A percentile compares a stretch with the other conserved stretches of the same genome.
Evolutionary conservation across 1,140 invertebrate genomes (phyloP).

Genomic region (Whitmania pigra): DNA sequence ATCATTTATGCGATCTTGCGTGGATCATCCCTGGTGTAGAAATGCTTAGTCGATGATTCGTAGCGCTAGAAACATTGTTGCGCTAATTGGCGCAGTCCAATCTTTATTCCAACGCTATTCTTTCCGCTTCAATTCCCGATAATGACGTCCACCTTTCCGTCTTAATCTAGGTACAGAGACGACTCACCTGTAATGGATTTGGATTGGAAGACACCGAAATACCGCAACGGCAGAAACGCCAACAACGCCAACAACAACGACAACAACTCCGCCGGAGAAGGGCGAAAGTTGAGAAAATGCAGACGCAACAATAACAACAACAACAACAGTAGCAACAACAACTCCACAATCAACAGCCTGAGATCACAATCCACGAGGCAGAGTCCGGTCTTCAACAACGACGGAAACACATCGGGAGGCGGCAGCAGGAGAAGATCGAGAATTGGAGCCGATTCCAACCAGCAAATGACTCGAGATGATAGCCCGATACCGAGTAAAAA

Average conservation of each 20-base stretch:
- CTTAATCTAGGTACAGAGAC: constrained; percentile 61
- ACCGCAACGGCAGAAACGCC: neutral
- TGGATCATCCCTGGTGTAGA: too few species aligned
- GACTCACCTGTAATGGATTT: constrained; percentile 90
- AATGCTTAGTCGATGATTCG: too few species aligned
- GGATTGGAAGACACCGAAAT: constrained; percentile 76
- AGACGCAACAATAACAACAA: constrained; percentile 17
- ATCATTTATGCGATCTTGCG: too few species aligned
- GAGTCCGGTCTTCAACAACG: constrained; percentile 11
- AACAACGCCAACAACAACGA: constrained; percentile 7
- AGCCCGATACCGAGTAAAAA: neutral
- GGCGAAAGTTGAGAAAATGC: constrained; percentile 14
- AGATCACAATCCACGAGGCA: neutral
- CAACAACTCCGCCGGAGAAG: neutral
- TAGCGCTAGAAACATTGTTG: too few species aligned
- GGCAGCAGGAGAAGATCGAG: neutral
- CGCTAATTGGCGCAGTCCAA: too few species aligned
- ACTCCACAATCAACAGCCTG: constrained; percentile 1
- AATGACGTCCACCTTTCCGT: neutral
- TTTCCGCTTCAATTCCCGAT: neutral
- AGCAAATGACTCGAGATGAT: neutral
- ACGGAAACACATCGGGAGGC: neutral
- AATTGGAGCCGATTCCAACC: neutral
- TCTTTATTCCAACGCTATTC: neutral
- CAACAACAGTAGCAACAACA: constrained; percentile 9